Evolutionary conservation across 2,888 invertebrate species (phyloP).

Genomic region (Drosophila recens): DNA sequence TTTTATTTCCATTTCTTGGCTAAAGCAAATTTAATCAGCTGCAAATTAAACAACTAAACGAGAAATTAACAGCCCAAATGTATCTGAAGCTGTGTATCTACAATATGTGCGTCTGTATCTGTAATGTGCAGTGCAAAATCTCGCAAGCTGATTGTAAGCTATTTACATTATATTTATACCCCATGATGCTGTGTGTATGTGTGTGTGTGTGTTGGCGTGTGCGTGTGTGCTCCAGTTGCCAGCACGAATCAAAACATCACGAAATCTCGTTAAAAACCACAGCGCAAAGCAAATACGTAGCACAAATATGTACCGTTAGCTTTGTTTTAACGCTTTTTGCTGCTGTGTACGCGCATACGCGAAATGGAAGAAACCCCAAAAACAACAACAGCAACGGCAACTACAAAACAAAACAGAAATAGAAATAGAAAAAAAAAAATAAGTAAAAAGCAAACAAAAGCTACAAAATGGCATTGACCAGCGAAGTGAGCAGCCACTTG

Average conservation of each 20-base stretch:
- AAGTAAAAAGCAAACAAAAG: constrained; percentile 40
- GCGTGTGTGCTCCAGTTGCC: constrained; percentile 49
- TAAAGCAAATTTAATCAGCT: constrained; percentile 19
- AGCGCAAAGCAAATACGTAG: constrained; percentile 55
- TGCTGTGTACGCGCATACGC: constrained; percentile 30
- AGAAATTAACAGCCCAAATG: constrained; percentile 6
- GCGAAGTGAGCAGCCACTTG: constrained; percentile 61
- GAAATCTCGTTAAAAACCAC: constrained; percentile 66
- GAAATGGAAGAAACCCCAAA: constrained; percentile 30
- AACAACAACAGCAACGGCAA: constrained; percentile 15
- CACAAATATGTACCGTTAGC: constrained; percentile 62
- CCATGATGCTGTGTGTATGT: constrained; percentile 10
- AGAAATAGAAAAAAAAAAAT: constrained; percentile 16
- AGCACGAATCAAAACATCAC: constrained; percentile 66
- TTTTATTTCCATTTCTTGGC: neutral
- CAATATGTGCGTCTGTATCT: neutral
- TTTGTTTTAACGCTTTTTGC: constrained; percentile 53
- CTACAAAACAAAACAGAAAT: constrained; percentile 23
- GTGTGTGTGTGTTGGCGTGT: constrained; percentile 22
- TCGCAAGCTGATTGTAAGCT: constrained; percentile 11
- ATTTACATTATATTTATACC: constrained; percentile 34
- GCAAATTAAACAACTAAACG: constrained; percentile 12
- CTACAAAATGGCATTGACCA: constrained; percentile 75
- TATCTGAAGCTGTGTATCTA: constrained; percentile 6
- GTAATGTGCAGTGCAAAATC: neutral